Conservation (phyloP, 2,888 invertebrate genomes). For the Sericinus montela region DNA sequence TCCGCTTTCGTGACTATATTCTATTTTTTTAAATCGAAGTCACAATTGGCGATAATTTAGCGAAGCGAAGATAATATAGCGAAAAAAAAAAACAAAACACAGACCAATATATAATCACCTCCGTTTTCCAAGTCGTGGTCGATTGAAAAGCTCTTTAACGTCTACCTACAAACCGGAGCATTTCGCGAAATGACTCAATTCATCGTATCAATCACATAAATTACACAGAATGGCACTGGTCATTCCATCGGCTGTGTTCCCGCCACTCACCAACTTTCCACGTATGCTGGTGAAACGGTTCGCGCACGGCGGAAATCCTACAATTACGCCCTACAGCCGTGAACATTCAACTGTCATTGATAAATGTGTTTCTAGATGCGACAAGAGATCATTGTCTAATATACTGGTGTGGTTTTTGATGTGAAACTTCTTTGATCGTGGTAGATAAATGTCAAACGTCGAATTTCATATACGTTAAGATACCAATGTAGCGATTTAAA, state of each 20-base stretch:
- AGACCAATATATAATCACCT: no score
- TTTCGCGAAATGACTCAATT: background rate
- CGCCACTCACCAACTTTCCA: conserved; percentile 39
- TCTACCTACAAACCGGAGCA: background rate
- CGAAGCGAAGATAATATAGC: no score
- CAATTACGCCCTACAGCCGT: conserved; percentile 43
- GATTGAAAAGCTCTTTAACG: background rate
- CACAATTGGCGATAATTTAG: no score
- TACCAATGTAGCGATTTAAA: no score
- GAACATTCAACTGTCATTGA: conserved; percentile 14
- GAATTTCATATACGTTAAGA: no score
- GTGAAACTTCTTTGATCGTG: no score
- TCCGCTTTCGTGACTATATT: no score
- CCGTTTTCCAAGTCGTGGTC: no score
- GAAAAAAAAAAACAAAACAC: no score
- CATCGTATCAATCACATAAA: conserved; percentile 4
- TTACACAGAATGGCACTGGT: background rate
- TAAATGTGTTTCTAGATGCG: conserved; percentile 4
- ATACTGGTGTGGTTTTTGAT: no score
- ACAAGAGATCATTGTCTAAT: background rate
- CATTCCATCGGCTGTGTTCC: conserved; percentile 2
- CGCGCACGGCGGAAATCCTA: conserved; percentile 48
- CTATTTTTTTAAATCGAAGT: no score
- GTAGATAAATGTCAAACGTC: no score
- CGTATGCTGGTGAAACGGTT: conserved; percentile 46